A percentile compares a stretch with the other conserved stretches of the same genome.
These are phyloP conservation scores for Tanypteryx hageni DNA, from an alignment of 2,888 invertebrate genomes.

Conservation along the genomic window DNA sequence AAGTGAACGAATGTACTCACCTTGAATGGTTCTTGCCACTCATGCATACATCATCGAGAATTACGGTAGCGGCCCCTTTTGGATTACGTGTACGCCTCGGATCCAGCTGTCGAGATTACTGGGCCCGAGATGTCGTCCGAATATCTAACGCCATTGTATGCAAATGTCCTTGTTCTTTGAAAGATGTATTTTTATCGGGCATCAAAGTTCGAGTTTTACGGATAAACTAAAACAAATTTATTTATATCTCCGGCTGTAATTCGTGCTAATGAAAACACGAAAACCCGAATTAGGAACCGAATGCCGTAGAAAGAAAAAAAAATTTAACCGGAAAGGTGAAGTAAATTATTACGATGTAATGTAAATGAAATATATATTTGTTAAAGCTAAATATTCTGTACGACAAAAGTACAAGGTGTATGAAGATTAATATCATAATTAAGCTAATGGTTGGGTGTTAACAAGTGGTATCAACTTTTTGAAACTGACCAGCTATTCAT, in stretches of 20 bases:
- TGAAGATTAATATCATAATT: too few relatives aligned
- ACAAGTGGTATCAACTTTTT: too few relatives aligned
- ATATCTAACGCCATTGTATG: neutral
- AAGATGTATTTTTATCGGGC: neutral
- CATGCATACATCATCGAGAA: neutral
- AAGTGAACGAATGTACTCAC: neutral
- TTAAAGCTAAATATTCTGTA: too few relatives aligned
- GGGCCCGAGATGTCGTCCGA: neutral
- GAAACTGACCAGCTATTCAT: too few relatives aligned
- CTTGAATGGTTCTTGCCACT: neutral
- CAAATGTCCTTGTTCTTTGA: neutral
- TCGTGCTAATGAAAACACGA: neutral
- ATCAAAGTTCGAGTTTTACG: neutral
- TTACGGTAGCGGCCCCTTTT: neutral
- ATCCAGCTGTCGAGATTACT: neutral
- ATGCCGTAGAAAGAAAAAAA: too few relatives aligned
- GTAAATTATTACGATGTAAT: too few relatives aligned
- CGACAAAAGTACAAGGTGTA: too few relatives aligned
- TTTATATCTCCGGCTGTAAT: neutral
- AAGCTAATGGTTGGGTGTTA: too few relatives aligned
- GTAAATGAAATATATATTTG: too few relatives aligned
- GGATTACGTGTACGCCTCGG: neutral
- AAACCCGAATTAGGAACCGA: neutral
- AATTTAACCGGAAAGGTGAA: too few relatives aligned
- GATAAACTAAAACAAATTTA: neutral